Evolutionary conservation across 2,888 invertebrate genomes (phyloP).

Genomic region (Pseudoips prasinana): DNA sequence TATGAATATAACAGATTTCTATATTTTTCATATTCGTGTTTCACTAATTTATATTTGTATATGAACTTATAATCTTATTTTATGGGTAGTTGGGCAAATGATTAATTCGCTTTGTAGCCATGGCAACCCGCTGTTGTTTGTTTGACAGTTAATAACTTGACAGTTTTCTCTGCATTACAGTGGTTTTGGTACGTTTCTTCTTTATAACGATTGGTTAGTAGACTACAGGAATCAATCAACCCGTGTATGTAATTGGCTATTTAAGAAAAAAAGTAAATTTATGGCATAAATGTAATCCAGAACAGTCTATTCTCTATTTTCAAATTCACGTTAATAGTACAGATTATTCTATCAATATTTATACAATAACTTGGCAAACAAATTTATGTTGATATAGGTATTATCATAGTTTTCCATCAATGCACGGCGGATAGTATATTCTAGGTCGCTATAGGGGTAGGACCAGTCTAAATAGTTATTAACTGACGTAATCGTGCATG

Average conservation of each 20-base stretch:
- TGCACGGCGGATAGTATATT: conserved; percentile 7
- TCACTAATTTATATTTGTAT: no score
- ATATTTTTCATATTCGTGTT: no score
- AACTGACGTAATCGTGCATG: conserved; percentile 74
- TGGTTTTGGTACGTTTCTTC: no score
- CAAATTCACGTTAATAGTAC: conserved; percentile 31
- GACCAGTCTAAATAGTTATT: conserved; percentile 37
- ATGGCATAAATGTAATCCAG: no score
- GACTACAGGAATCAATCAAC: no score
- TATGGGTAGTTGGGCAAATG: no score
- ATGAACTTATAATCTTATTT: no score
- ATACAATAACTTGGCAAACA: conserved; percentile 12
- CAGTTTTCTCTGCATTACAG: conserved; percentile 2
- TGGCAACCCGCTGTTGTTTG: conserved; percentile 41
- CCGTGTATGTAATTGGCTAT: no score
- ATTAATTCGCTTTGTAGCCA: no score
- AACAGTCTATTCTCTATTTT: conserved; percentile 27
- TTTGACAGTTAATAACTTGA: conserved; percentile 18
- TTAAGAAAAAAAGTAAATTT: no score
- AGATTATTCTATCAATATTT: conserved; percentile 13
- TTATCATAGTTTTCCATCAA: conserved; percentile 5
- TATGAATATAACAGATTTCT: no score
- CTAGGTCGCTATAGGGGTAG: conserved; percentile 3
- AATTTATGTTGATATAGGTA: conserved; percentile 5
- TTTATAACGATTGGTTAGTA: no score